Evolutionary conservation across 1,140 invertebrate genomes (phyloP).

Genomic region (Dendrolimus kikuchii): DNA sequence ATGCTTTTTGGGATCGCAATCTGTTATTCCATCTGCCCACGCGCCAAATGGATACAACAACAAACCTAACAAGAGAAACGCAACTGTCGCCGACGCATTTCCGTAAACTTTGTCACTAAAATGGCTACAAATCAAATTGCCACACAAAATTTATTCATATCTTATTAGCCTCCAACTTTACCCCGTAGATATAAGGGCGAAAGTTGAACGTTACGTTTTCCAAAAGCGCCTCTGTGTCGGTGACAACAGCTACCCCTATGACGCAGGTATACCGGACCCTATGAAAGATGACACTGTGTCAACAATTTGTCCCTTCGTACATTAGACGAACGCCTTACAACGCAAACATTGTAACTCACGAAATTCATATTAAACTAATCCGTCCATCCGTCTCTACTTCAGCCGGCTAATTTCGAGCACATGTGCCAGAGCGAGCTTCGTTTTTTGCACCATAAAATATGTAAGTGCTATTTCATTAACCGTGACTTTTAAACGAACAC

Average conservation of each 20-base stretch:
- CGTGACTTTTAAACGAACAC: slow-evolving; percentile 24
- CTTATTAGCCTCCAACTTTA: slow-evolving; percentile 9
- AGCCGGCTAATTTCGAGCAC: slow-evolving; percentile 55
- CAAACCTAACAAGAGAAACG: slow-evolving; percentile 36
- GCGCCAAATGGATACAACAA: slow-evolving; percentile 42
- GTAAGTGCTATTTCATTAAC: slow-evolving; percentile 63
- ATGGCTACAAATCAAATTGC: slow-evolving; percentile 10
- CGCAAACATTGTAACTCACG: slow-evolving; percentile 63
- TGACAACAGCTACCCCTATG: slow-evolving; percentile 16
- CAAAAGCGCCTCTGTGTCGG: slow-evolving; percentile 1
- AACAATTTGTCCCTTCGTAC: slow-evolving; percentile 62
- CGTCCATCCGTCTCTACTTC: slow-evolving; percentile 41
- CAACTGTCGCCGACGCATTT: slow-evolving; percentile 52
- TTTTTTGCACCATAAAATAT: slow-evolving; percentile 57
- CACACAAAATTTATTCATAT: too few species aligned
- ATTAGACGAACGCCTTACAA: slow-evolving; percentile 48
- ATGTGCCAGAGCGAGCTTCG: slow-evolving; percentile 30
- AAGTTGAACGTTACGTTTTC: slow-evolving; percentile 15
- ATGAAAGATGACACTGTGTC: slow-evolving; percentile 61
- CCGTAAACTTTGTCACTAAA: slow-evolving; percentile 31
- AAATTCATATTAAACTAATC: slow-evolving; percentile 66
- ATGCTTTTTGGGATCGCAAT: slow-evolving; percentile 8
- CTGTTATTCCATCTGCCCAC: slow-evolving; percentile 56
- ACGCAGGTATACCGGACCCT: slow-evolving; percentile 41
- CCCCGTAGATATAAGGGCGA: slow-evolving; percentile 26